Evolutionary conservation across 2,797 vertebrate genomes (phyloP), one percentile per base, ranked within the genome.

Genomic region (Rallus crepitans): DNA sequence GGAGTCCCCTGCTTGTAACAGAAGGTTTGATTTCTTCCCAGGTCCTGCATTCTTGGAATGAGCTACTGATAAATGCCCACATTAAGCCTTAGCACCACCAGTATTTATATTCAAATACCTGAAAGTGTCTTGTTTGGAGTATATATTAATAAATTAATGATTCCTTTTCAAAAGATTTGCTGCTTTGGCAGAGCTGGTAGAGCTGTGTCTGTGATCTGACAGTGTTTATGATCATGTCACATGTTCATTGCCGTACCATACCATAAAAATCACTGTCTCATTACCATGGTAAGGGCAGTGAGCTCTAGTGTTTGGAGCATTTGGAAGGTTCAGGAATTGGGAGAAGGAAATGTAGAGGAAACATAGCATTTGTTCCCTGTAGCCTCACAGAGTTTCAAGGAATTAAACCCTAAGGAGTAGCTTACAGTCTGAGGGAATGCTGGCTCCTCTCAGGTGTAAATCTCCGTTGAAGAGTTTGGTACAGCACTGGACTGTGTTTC

Each of bases 241-340:
- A 10, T 65, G 35, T 28, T 70, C 53, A 18, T 40, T 73, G 57
- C 39, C 31, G 33, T 25, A 25, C 4, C 8, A 0, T 39, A 48
- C 42, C 21, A 21, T 33, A 24, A 3, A 45, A 15, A 33, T 63
- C 48, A 53, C 28, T 0, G 0, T 27, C 40, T 4, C 27, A 31
- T 81, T 57, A 21, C 20, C 59, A 15, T 2, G 18, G 24, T 28
- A 87, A 61, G 20, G 39, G 35, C 48, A 37, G 35, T 27, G 27
- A 61, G 50, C 20, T 55, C 33, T 17, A 12, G 16, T n/a, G 40
- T 80, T 71, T 55, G 27, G 25, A 76, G 20, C 31, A 13, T 59
- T 86, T 91, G 25, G 53, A 91, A 55, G 23, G 42, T 83, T 72
- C 40, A 75, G 71, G 7, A 64, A 28, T 2, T 47, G 52, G 47